These are phyloP conservation scores for Eulemur rubriventer DNA, from an alignment of 2,797 vertebrate species.

Conservation along the genomic window DNA sequence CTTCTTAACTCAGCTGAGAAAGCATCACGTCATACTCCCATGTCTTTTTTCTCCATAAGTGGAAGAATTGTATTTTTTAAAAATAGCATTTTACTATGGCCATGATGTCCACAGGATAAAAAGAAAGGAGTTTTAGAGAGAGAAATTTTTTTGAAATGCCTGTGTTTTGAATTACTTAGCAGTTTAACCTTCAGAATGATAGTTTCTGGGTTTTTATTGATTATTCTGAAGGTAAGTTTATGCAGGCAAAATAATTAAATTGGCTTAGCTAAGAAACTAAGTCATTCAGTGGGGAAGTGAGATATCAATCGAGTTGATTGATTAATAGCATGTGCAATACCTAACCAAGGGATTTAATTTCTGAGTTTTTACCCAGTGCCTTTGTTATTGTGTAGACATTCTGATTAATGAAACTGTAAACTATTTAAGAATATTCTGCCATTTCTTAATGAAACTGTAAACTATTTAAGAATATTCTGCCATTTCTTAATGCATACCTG, in stretches of 20 bases:
- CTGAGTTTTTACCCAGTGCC: not conserved
- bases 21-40: not conserved
- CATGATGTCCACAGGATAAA: not conserved
- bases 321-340: not conserved
- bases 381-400: not conserved
- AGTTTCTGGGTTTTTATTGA: constrained; percentile 43
- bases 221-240: constrained; percentile 14
- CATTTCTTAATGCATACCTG: not conserved
- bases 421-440: not conserved
- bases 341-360: constrained; percentile 18
- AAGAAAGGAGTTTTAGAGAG: not conserved
- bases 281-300: not conserved
- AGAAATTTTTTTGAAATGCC: constrained; percentile 40
- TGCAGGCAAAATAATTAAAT: constrained; percentile 47
- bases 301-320: not conserved
- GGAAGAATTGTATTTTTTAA: not conserved
- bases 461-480: not conserved
- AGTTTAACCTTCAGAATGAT: constrained; percentile 43
- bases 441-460: not conserved
- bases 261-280: constrained; percentile 33
- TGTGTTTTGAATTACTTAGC: constrained; percentile 43
- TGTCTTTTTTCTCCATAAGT: not conserved
- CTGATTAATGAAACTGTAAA: not conserved
- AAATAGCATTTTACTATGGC: not conserved
- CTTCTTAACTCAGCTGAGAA: not conserved